Evolutionary conservation across 1,140 invertebrate genomes (phyloP).

Genomic region (Drosophila rufa): DNA sequence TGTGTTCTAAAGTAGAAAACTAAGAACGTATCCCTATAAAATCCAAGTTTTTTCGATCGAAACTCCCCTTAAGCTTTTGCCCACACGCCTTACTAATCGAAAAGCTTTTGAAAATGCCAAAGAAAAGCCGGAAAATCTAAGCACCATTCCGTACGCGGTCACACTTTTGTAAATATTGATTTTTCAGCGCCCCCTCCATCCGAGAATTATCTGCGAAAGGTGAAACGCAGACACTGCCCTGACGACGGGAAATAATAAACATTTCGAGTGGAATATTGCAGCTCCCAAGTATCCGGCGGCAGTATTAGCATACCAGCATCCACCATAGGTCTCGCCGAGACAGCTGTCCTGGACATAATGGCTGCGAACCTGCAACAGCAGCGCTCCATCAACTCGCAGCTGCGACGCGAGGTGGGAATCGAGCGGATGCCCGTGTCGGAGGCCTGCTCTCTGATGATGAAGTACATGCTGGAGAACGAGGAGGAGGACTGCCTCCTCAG

Average conservation of each 20-base stretch:
- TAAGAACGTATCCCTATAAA: background rate
- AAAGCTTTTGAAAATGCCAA: constrained; percentile 5
- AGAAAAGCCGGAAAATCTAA: constrained; percentile 20
- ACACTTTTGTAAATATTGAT: constrained; percentile 59
- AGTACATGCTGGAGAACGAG: constrained; percentile 96
- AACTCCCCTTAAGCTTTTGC: background rate
- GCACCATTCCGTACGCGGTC: constrained; percentile 19
- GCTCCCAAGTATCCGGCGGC: constrained; percentile 51
- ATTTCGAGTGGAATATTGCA: constrained; percentile 8
- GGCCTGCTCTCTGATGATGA: constrained; percentile 96
- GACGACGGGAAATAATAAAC: background rate
- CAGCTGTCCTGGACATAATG: constrained; percentile 94
- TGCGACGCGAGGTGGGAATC: constrained; percentile 95
- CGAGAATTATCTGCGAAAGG: constrained; percentile 8
- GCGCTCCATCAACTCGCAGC: constrained; percentile 95
- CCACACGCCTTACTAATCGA: background rate
- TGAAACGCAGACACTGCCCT: background rate
- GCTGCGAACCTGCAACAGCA: constrained; percentile 96
- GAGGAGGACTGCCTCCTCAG: constrained; percentile 97
- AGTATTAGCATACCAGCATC: constrained; percentile 44
- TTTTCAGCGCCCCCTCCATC: constrained; percentile 35
- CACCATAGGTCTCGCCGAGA: constrained; percentile 93
- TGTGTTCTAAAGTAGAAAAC: background rate
- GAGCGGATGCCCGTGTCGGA: constrained; percentile 94
- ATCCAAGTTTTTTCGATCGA: constrained; percentile 3